Base-by-base conservation (phyloP, 2,113 vertebrate genomes). In the Antennarius striatus region DNA sequence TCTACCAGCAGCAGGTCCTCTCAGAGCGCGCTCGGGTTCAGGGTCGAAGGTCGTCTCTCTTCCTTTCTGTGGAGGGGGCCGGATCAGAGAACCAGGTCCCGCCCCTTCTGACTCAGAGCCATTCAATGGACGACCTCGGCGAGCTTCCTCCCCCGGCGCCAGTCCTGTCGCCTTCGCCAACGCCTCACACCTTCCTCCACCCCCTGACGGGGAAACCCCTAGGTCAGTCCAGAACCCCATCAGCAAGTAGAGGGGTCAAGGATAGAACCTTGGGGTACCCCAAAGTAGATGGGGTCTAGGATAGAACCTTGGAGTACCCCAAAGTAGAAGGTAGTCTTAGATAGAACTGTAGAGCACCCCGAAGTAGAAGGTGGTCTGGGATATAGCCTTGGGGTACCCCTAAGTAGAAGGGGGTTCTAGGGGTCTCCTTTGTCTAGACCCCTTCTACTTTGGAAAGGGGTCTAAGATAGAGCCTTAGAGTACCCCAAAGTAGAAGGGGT, bases 141-240 rank as follows among this genome's bases (percentile, higher is more conserved):
- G 95, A 98, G 64, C 93, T 98, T 71, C 97, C 98, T 3, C 98
- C 98, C 0, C 96, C 97, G 0, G 95, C 96, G 28, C 96, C 96
- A 0, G 94, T 96, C 54, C 93, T 98, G 11, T 92, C 90, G 3
- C 91, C 91, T 50, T 96, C 95, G 15, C 92, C 93, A 0, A 90
- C 96, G 45, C 91, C 95, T 60, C 93, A 95, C 61, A 98, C 96
- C 3, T 99, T 98, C 93, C 98, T 98, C 79, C 98, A 98, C 85
- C 97, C 97, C 0, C 94, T 99, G 30, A 99, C 97, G 0, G 98
- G 98, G 62, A 97, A 98, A 74, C 97, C 97, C 79, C 76, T 99
- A 75, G 90, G 90, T 91, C 29, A 51, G 81, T 76, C 45, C 62
- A 10, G 28, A 22, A 40, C 5, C 15, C 9, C 6, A 6, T 49